phyloP scores from a whole-genome alignment of 2,113 vertebrate genomes.

The Marmota flaviventris region DNA sequence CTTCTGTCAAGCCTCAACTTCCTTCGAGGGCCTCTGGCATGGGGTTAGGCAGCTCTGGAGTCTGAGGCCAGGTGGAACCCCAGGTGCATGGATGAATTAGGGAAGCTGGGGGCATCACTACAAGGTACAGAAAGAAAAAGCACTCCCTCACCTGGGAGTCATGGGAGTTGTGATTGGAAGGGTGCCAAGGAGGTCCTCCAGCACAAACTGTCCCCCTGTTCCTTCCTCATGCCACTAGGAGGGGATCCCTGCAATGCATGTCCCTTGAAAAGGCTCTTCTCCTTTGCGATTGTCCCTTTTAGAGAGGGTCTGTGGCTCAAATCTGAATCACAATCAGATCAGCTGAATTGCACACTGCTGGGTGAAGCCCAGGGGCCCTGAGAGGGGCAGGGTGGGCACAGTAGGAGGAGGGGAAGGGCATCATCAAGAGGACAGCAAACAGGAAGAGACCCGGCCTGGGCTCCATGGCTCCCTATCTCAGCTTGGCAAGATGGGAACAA shows the following conservation, averaged over 20 bases:
- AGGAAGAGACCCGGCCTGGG: fast-evolving
- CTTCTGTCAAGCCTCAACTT: neutral
- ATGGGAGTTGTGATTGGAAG: neutral
- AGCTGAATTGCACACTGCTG: neutral
- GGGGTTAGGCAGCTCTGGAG: fast-evolving
- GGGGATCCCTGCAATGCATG: fast-evolving
- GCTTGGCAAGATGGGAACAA: neutral
- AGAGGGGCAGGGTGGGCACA: fast-evolving
- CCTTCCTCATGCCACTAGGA: neutral
- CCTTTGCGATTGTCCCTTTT: neutral
- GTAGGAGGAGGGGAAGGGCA: neutral
- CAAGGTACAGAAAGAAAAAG: neutral
- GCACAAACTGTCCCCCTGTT: no score
- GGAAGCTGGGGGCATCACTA: neutral
- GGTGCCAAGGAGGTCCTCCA: neutral
- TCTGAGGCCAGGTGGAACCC: neutral
- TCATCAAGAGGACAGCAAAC: neutral
- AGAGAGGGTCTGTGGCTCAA: neutral
- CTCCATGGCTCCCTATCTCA: neutral
- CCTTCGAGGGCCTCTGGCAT: neutral
- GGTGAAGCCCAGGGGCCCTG: neutral
- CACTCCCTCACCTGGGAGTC: neutral
- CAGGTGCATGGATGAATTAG: neutral
- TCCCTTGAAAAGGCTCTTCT: neutral
- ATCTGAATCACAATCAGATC: neutral